Conservation (phyloP, 2,888 invertebrate species). For the Stenodera caucasica region DNA sequence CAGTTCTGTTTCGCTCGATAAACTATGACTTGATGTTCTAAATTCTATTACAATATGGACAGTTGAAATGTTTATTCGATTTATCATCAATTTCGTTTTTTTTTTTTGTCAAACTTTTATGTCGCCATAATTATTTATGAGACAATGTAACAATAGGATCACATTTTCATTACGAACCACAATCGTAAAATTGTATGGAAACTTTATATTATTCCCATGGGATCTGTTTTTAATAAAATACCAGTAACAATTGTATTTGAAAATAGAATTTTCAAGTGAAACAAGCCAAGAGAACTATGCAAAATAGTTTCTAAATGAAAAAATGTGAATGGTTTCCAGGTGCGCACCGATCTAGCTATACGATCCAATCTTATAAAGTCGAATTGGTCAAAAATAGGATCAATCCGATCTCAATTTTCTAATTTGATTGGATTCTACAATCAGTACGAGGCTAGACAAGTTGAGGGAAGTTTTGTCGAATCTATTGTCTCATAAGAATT, state of each 20-base stretch:
- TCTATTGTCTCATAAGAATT: no score
- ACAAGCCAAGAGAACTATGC: not conserved
- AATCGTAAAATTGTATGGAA: not conserved
- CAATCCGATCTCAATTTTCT: no score
- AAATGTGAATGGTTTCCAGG: no score
- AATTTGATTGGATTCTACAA: no score
- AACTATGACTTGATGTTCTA: not conserved
- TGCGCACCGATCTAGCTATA: no score
- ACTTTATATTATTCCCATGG: not conserved
- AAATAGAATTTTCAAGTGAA: not conserved
- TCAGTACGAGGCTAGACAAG: no score
- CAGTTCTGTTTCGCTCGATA: no score
- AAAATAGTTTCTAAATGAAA: no score
- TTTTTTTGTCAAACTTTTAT: not conserved
- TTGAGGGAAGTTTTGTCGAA: no score
- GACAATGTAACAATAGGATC: not conserved
- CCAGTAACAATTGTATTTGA: not conserved
- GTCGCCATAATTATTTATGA: constrained; percentile 6
- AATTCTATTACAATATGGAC: not conserved
- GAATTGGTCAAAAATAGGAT: no score
- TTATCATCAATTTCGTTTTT: not conserved
- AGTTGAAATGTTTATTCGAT: not conserved
- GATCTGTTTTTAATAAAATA: not conserved
- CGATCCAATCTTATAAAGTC: no score
- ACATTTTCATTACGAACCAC: constrained; percentile 1